Base-by-base conservation (phyloP, 1,140 invertebrate species). In the Pomacea maculata region DNA sequence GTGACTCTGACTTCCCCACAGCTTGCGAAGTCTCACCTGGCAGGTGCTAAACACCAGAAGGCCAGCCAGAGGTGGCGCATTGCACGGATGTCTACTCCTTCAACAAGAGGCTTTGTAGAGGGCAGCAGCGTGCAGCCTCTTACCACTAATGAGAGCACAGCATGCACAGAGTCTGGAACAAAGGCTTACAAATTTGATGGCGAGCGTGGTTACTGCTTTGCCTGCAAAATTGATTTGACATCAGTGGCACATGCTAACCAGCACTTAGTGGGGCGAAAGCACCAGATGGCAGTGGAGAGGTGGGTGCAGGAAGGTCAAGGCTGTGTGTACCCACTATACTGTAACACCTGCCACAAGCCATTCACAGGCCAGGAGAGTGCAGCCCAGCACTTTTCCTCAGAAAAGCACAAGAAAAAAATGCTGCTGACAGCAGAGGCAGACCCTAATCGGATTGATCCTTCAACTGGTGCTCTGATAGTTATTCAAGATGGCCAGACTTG, bases 321-420 rank as follows among this genome's bases (percentile, higher is more conserved):
- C 17, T 25, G 63, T 25, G 63, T 65, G 19, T 79, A 81, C 29
- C 75, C 83, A 1, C 70, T 84, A 34, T 81, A 68, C 79, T 89
- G 88, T 80, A 78, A 86, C 19, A 79, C 86, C 52, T 89, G 88
- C 81, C 70, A 81, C 12, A 85, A 85, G 68, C 11, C 78, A 12
- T 88, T 86, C 29, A 80, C 83, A 80, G 88, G 88, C 25, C 83
- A 83, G 74, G 87, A 86, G 61, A 85, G 82, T 81, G 87, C 86
- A 63, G n/a, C 67, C 19, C 86, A 88, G 68, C 88, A 89, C 70
- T 84, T 83, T 45, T 68, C 71, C 9, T 87, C 87, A 64, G 84
- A 79, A 21, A 86, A 87, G 75, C 88, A 89, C 74, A 80, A 64
- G 72, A 84, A 83, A 65, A 85, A 84, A 68, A 75, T 61, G 17